Base-by-base conservation (phyloP, 1,140 invertebrate genomes). In the Drosophila bipectinata region DNA sequence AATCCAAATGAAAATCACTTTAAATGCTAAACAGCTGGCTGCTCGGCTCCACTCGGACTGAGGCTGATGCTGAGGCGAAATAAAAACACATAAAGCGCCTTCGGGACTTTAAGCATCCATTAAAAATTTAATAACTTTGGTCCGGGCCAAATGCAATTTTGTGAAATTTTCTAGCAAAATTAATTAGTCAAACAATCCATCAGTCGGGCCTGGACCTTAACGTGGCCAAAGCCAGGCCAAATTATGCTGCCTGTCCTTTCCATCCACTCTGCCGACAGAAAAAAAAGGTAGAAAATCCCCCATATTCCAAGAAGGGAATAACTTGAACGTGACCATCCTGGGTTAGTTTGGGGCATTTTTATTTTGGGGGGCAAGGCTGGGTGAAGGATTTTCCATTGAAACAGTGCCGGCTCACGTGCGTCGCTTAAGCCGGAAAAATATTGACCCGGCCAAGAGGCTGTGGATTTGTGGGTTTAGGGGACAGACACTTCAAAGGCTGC, bases 101-200 rank as follows among this genome's bases (percentile, higher is more conserved):
- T 15, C 24, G 59, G 61, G 24, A 45, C 72, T 77, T 76, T 63
- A 76, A 77, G 76, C 64, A 54, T 51, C 51, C 58, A 63, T 84
- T 41, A 39, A 84, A 64, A 67, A 72, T 72, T 84, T 79, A 76
- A 84, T 75, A 75, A 66, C 59, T 74, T 57, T 53, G 67, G 63
- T 18, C 21, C 55, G 21, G 28, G 8, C 30, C 45, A 58, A 75
- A 74, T 82, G 73, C 52, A 78, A 78, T 82, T 81, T 75, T 57
- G 32, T 54, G 51, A 79, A 69, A 79, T 69, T 71, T 67, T 67
- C 58, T 49, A 59, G 47, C 72, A 59, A 56, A 79, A 77, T 84
- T 77, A 80, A 84, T 84, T 84, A 84, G 73, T 66, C 62, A 64
- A 74, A 60, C 77, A 85, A 85, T 84, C 81, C 81, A 77, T 85